Percentiles rank a stretch among this genome's conserved stretches.
Evolutionary conservation across 2,888 invertebrate species (phyloP).

Genomic region (Tetragonula carbonaria): DNA sequence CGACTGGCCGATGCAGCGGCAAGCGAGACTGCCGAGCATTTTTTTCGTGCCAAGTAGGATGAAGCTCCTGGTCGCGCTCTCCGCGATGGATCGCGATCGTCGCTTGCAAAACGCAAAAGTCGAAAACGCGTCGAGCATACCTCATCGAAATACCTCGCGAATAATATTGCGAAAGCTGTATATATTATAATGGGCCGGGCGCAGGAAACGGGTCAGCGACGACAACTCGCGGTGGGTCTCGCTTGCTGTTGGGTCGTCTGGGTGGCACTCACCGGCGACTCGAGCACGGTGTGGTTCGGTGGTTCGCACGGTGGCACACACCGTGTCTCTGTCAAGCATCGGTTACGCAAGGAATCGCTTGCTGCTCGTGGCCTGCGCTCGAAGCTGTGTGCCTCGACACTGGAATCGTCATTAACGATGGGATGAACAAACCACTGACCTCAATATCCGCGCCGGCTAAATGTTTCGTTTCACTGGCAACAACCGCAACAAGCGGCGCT

Average conservation of each 20-base stretch:
- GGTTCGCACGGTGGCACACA: constrained; percentile 1
- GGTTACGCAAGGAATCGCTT: constrained; percentile 59
- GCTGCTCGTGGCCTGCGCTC: constrained; percentile 33
- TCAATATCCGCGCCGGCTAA: constrained; percentile 47
- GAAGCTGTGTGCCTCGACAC: constrained; percentile 56
- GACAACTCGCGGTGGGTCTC: background rate
- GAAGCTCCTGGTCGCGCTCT: background rate
- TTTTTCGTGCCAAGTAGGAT: constrained; percentile 27
- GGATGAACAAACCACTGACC: constrained; percentile 60
- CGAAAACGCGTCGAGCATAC: constrained; percentile 78
- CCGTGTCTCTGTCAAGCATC: background rate
- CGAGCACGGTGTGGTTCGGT: background rate
- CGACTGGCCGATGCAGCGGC: too few species aligned
- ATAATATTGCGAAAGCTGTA: constrained; percentile 79
- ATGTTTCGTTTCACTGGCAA: constrained; percentile 51
- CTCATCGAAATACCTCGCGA: constrained; percentile 76
- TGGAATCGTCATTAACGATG: constrained; percentile 62
- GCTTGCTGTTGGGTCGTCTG: too few species aligned
- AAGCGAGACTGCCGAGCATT: too few species aligned
- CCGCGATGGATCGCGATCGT: constrained; percentile 44
- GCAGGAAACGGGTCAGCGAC: constrained; percentile 74
- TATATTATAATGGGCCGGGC: constrained; percentile 70
- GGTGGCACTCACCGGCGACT: background rate
- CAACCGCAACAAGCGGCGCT: constrained; percentile 8
- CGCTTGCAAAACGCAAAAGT: constrained; percentile 72